Percentiles rank a stretch among this genome's conserved stretches.
phyloP scores from a whole-genome alignment of 2,113 vertebrate genomes.

The Passer montanus region DNA sequence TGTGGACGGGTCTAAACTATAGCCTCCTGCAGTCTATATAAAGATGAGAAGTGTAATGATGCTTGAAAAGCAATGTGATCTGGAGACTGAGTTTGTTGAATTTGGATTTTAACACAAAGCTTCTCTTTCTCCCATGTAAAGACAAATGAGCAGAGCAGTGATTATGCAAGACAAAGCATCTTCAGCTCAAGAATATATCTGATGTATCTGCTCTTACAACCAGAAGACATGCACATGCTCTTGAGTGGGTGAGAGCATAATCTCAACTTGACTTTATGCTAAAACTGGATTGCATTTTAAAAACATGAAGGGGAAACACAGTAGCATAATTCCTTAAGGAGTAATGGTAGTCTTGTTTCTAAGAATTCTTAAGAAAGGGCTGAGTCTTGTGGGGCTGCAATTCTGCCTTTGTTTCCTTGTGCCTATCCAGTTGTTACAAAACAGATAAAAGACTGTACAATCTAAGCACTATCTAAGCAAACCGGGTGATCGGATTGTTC shows the following conservation, averaged over 20 bases:
- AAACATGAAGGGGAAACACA: not conserved
- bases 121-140: not conserved
- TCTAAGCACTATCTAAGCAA: not conserved
- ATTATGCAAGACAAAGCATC: not conserved
- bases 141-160: not conserved
- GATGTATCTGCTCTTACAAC: not conserved
- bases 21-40: not conserved
- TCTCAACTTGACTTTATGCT: not conserved
- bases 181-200: not conserved
- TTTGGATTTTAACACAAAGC: not conserved
- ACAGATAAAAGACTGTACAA: not conserved
- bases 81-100: not conserved
- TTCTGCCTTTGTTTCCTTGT: not conserved
- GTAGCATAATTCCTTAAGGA: not conserved
- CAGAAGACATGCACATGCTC: not conserved
- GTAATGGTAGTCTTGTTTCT: not conserved
- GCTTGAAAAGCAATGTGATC: not conserved
- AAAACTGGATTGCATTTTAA: not conserved
- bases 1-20: constrained; percentile 16
- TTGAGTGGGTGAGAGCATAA: not conserved
- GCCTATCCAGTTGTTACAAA: not conserved
- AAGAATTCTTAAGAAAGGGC: not conserved
- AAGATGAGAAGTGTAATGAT: constrained; percentile 8
- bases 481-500: not conserved
- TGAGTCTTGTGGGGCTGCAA: not conserved